phyloP scores from a whole-genome alignment of 2,888 invertebrate genomes.

The Drosophila acutilabella region DNA sequence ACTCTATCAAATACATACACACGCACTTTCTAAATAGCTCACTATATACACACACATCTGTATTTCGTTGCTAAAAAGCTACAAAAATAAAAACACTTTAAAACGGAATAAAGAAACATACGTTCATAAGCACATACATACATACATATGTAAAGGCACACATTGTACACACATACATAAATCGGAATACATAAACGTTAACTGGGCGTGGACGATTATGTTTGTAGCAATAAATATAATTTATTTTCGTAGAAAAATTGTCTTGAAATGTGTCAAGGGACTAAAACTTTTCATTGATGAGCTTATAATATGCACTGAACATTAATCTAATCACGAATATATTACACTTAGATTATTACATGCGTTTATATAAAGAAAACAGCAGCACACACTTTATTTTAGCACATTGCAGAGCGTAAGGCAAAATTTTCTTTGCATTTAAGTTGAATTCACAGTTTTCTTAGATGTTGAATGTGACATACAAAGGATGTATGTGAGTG shows the following conservation, averaged over 20 bases:
- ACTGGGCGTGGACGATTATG: slow-evolving; percentile 20
- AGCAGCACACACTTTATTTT: slow-evolving; percentile 6
- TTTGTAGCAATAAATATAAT: not conserved
- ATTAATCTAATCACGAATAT: not conserved
- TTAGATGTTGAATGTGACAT: not conserved
- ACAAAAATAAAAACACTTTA: not conserved
- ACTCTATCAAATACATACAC: slow-evolving; percentile 1
- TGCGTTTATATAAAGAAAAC: slow-evolving; percentile 11
- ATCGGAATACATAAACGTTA: slow-evolving; percentile 11
- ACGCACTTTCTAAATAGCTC: not conserved
- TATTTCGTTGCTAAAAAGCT: not conserved
- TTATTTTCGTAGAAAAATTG: not conserved
- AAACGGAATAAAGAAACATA: not conserved
- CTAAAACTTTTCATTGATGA: not conserved
- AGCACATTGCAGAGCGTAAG: not conserved
- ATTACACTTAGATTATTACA: not conserved
- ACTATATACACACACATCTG: not conserved
- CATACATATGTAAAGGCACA: not conserved
- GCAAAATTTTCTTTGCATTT: not conserved
- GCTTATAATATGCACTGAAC: not conserved
- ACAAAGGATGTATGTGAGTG: slow-evolving; percentile 4
- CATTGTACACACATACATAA: slow-evolving; percentile 1
- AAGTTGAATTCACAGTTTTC: slow-evolving; percentile 1
- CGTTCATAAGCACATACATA: not conserved
- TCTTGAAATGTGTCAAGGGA: no score